Conservation (phyloP, 2,113 vertebrate genomes). For the Cairina moschata region DNA sequence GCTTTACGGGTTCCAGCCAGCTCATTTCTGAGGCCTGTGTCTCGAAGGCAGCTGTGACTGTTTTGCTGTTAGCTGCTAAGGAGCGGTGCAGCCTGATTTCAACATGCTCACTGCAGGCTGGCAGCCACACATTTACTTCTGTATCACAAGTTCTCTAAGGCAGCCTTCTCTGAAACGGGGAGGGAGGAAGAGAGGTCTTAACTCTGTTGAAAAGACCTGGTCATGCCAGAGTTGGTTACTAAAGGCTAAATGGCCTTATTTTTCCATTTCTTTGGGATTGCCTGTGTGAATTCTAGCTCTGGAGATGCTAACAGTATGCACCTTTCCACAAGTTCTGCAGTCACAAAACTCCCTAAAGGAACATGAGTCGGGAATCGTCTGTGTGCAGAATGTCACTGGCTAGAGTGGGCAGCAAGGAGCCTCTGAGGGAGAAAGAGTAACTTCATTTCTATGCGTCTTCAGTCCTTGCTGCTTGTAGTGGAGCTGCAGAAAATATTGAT, state of each 20-base stretch:
- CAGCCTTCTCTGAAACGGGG: neutral
- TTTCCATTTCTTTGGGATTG: neutral
- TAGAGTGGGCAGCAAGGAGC: neutral
- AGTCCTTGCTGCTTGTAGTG: neutral
- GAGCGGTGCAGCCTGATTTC: neutral
- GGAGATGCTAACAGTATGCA: neutral
- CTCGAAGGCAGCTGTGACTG: neutral
- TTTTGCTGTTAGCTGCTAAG: neutral
- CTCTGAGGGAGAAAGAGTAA: neutral
- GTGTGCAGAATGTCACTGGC: rapidly evolving
- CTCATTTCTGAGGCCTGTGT: neutral
- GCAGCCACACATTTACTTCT: neutral
- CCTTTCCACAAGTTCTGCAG: neutral
- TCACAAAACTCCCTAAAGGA: neutral
- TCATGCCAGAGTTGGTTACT: neutral
- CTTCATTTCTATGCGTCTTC: neutral
- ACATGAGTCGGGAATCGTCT: neutral
- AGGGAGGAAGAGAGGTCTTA: neutral
- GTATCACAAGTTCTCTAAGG: neutral
- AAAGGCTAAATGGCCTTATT: neutral
- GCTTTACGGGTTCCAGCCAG: neutral
- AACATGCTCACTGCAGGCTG: rapidly evolving
- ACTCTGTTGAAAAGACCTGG: neutral
- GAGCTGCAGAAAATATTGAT: neutral
- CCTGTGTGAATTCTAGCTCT: neutral